Evolutionary conservation across 2,113 vertebrate species (phyloP).

Genomic region (Myocastor coypus): DNA sequence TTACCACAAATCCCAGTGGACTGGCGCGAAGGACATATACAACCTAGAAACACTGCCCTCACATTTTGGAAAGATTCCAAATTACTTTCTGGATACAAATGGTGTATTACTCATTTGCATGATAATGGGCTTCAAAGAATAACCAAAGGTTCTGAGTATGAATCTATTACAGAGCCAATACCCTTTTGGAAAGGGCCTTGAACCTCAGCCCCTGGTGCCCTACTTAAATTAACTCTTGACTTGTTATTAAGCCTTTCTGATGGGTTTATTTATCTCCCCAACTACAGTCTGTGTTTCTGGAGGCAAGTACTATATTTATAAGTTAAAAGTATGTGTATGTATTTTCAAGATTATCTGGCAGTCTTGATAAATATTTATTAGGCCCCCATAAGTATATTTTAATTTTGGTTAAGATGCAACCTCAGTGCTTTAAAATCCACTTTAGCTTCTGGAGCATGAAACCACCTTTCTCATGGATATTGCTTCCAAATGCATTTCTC

Average conservation of each 20-base stretch:
- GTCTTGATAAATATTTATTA: slow-evolving; percentile 71
- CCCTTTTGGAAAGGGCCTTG: slow-evolving; percentile 45
- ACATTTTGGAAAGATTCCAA: neutral
- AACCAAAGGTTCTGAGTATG: neutral
- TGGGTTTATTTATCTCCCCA: slow-evolving; percentile 47
- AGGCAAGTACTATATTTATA: slow-evolving; percentile 3
- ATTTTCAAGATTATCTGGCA: slow-evolving; percentile 48
- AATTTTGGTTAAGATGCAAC: slow-evolving; percentile 45
- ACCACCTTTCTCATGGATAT: neutral
- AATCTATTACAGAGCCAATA: neutral
- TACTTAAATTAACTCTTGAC: slow-evolving; percentile 31
- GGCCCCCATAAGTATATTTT: slow-evolving; percentile 50
- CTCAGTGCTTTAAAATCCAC: slow-evolving; percentile 44
- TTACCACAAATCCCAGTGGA: neutral
- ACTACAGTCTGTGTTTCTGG: slow-evolving; percentile 20
- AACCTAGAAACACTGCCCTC: neutral
- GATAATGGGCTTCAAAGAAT: slow-evolving; percentile 42
- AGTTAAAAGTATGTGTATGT: neutral
- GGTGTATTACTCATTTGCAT: slow-evolving; percentile 42
- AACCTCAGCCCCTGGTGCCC: neutral
- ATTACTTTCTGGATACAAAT: slow-evolving; percentile 46
- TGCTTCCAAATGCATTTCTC: slow-evolving; percentile 19
- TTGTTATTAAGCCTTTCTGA: slow-evolving; percentile 35
- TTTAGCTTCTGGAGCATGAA: slow-evolving; percentile 48
- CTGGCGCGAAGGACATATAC: neutral